Evolutionary conservation across 2,888 invertebrate species (phyloP), one percentile per base, ranked within the genome.

Genomic region (Xanthia togata): DNA sequence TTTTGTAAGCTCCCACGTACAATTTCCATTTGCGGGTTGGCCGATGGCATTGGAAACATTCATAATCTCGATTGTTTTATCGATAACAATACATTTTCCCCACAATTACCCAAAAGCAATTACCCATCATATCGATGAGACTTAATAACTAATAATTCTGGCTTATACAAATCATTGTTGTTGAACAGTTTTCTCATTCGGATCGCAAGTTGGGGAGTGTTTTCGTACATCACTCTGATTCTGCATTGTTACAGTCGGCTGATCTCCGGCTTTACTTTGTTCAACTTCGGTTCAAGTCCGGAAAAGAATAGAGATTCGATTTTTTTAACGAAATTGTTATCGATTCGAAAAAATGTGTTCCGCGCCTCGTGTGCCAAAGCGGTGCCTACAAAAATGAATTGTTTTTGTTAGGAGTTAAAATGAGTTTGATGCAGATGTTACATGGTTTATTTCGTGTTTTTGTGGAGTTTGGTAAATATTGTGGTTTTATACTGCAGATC

Each of bases 181-280:
- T 85, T 62, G 44, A 80, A 87, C 77, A 73, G 68, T 76, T 76
- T 79, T 76, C 74, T 74, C 59, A 35, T 75, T 67, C 68, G 50
- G 59, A 70, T 79, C 69, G 41, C 38, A 53, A 77, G 76, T 72
- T 55, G 73, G 65, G 64, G 57, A 65, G 73, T 84, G 38, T 87
- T 87, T 87, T 77, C 69, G 74, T 82, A 88, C 76, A 84, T 88
- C 87, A 88, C 88, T 81, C 81, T 84, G 88, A 87, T 82, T 82
- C 76, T 81, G 80, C 85, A 82, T 84, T 84, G 82, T 88, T 87
- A 84, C 85, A 82, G 70, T 75, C 68, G 88, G 73, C 87, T 87
- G 87, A 87, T 87, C 87, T 75, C 59, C 64, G 31, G 77, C 80
- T 84, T 88, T 79, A 86, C 85, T 87, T 84, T 81, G 82, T 87